Evolutionary conservation across 2,888 invertebrate genomes (phyloP), one percentile per base, ranked within the genome.

Genomic region (Blera fallax): DNA sequence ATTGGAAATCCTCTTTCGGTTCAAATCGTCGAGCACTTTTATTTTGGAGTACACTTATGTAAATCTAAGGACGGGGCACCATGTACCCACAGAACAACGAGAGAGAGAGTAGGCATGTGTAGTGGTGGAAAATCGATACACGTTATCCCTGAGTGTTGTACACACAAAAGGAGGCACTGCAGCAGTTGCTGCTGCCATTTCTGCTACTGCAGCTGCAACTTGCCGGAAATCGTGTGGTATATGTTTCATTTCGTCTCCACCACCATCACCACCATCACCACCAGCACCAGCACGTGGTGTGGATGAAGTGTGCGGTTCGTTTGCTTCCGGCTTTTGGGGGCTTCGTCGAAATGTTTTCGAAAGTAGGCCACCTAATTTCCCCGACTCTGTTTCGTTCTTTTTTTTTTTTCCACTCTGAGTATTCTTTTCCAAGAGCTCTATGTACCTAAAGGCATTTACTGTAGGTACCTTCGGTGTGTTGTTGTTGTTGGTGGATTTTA

Each of bases 311-410:
- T 40, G 40, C 52, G 64, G 70, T 70, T 77, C 70, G 64, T 82
- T 82, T 77, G 77, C 67, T 78, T 83, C 82, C 82, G 82, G 82
- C 78, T 83, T 83, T 83, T 65, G 65, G 72, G 72, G 78, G 69
- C 58, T 72, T 72, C 77, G 60, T 72, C 77, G 60, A 78, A 83
- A 72, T 72, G 43, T 21, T 77, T 58, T 83, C 52, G 21, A 78
- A 83, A 78, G 82, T 83, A 83, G 82, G 82, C 82, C 82, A 83
- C 82, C 82, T 78, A 83, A 78, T 83, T 78, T 83, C 52, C 56
- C 52, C 60, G 65, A 67, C 78, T 72, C 58, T 77, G 43, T 43
- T 37, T 76, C 21, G 37, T n/a, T 64, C 0, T 6, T 21, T 27
- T 54, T 16, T 3, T 24, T 37, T 45, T 40, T 54, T 32, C 37